Conservation (phyloP, 2,797 vertebrate genomes). For the Hapalemur alaotrensis region DNA sequence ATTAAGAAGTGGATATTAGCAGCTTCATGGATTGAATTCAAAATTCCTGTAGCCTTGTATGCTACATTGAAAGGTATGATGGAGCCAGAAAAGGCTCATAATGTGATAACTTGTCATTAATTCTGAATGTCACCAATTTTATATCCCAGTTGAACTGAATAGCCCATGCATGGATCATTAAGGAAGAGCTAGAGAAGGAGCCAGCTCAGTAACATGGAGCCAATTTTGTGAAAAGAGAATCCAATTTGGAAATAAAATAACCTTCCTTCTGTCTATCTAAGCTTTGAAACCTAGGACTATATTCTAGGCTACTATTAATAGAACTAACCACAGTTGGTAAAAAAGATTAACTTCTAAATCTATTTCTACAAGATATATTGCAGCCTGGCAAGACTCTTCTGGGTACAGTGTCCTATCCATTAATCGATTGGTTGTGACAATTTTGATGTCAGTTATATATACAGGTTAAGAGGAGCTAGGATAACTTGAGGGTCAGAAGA, state of each 20-base stretch:
- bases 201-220: not conserved
- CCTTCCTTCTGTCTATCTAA: not conserved
- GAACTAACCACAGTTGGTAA: not conserved
- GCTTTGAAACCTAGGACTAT: not conserved
- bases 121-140: not conserved
- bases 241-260: not conserved
- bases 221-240: not conserved
- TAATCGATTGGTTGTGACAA: not conserved
- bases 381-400: not conserved
- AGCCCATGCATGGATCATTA: not conserved
- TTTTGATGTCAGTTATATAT: not conserved
- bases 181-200: not conserved
- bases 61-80: not conserved
- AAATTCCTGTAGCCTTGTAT: not conserved
- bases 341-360: not conserved
- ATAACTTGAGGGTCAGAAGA: not conserved
- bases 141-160: not conserved
- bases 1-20: not conserved
- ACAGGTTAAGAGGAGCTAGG: not conserved
- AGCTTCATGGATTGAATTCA: not conserved
- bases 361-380: not conserved
- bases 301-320: not conserved
- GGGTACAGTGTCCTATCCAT: not conserved
- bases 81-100: not conserved
- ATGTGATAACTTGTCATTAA: not conserved